These are phyloP conservation scores for Dryas iulia DNA, from an alignment of 1,140 invertebrate genomes.

Conservation along the genomic window DNA sequence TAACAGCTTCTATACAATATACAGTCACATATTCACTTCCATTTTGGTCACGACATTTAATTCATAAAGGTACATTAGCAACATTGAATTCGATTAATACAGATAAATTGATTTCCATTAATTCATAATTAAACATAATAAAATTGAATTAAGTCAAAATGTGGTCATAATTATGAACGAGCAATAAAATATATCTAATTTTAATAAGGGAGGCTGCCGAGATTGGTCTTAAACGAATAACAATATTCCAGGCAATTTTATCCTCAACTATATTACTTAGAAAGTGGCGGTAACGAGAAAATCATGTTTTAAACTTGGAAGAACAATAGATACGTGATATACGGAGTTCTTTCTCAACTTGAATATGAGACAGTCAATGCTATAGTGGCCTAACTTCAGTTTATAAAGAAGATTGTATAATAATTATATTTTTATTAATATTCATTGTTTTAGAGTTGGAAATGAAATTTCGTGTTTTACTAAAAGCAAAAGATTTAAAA, in stretches of 20 bases:
- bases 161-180: neutral
- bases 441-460: neutral
- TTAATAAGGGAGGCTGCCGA: neutral
- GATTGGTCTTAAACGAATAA: neutral
- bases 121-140: neutral
- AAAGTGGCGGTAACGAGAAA: constrained; percentile 30
- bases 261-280: constrained; percentile 5
- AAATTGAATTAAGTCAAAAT: neutral
- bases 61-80: constrained; percentile 10
- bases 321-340: constrained; percentile 52
- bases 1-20: constrained; percentile 30
- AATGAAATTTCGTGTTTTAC: neutral
- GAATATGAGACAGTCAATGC: neutral
- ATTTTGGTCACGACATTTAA: constrained; percentile 11
- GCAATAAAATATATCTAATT: neutral
- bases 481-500: neutral
- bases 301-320: constrained; percentile 41
- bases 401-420: neutral
- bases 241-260: neutral
- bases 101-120: neutral
- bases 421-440: neutral
- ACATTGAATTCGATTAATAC: constrained; percentile 5
- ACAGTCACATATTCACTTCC: constrained; percentile 23
- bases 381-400: neutral
- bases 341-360: constrained; percentile 5